Percentiles rank a stretch among this genome's conserved stretches.
These are phyloP conservation scores for Ryuthela nishihirai DNA, from an alignment of 2,888 invertebrate species.

Conservation along the genomic window DNA sequence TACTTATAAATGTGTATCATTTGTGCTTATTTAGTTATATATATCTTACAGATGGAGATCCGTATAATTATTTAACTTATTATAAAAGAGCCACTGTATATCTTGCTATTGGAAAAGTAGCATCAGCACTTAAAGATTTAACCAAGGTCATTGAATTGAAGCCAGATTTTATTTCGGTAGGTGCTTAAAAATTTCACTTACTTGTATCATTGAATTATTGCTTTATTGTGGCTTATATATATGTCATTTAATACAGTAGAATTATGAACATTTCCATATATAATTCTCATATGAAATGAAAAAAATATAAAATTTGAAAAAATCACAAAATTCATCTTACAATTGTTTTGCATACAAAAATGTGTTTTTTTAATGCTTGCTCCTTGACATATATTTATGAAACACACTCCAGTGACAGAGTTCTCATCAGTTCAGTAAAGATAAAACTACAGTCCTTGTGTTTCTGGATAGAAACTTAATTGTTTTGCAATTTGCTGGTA, in stretches of 20 bases:
- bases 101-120: constrained; percentile 91
- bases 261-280: not conserved
- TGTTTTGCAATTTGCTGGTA: too few relatives aligned
- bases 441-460: too few relatives aligned
- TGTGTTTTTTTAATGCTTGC: too few relatives aligned
- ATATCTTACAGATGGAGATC: constrained; percentile 78
- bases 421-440: too few relatives aligned
- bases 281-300: not conserved
- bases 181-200: too few relatives aligned
- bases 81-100: constrained; percentile 95
- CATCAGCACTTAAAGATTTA: constrained; percentile 90
- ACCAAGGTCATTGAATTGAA: constrained; percentile 88
- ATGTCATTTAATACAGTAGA: not conserved
- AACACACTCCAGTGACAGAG: too few relatives aligned
- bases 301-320: too few relatives aligned
- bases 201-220: constrained; percentile 37
- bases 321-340: too few relatives aligned
- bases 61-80: constrained; percentile 90
- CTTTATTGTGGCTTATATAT: not conserved
- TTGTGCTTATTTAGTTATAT: constrained; percentile 11
- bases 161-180: constrained; percentile 88
- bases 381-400: too few relatives aligned
- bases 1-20: not conserved
- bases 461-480: too few relatives aligned
- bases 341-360: too few relatives aligned